Evolutionary conservation across 2,888 invertebrate genomes (phyloP).

Genomic region (Malthinus flaveolus): DNA sequence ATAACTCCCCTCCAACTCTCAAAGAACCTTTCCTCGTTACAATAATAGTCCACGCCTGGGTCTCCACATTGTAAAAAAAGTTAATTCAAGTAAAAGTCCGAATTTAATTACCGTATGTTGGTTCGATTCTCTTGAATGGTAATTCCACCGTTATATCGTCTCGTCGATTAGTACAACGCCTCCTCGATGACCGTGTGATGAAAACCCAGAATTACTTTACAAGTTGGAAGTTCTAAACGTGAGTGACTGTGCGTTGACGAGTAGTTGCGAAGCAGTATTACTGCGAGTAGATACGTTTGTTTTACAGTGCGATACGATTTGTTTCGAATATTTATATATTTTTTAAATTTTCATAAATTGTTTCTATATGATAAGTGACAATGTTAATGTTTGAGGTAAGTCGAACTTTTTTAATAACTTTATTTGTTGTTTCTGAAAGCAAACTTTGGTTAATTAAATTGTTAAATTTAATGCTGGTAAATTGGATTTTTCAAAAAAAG

Average conservation of each 20-base stretch:
- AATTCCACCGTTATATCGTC: conserved; percentile 17
- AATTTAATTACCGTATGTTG: too few relatives aligned
- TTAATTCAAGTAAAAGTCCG: too few relatives aligned
- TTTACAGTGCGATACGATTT: not conserved
- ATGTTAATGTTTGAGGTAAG: conserved; percentile 37
- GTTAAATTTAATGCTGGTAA: too few relatives aligned
- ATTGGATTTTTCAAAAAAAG: too few relatives aligned
- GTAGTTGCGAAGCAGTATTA: conserved; percentile 12
- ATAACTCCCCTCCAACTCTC: too few relatives aligned
- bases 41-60: too few relatives aligned
- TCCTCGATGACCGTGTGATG: conserved; percentile 21
- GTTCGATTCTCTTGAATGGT: not conserved
- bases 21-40: too few relatives aligned
- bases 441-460: not conserved
- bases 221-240: conserved; percentile 13
- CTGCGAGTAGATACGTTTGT: not conserved
- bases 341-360: too few relatives aligned
- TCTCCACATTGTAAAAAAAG: too few relatives aligned
- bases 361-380: conserved; percentile 6
- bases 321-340: too few relatives aligned
- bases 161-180: conserved; percentile 24
- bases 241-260: conserved; percentile 13
- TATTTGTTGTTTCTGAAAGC: not conserved
- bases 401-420: not conserved
- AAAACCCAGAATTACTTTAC: conserved; percentile 21